Evolutionary conservation across 2,797 vertebrate genomes (phyloP).

Genomic region (Sebastes glaucus): DNA sequence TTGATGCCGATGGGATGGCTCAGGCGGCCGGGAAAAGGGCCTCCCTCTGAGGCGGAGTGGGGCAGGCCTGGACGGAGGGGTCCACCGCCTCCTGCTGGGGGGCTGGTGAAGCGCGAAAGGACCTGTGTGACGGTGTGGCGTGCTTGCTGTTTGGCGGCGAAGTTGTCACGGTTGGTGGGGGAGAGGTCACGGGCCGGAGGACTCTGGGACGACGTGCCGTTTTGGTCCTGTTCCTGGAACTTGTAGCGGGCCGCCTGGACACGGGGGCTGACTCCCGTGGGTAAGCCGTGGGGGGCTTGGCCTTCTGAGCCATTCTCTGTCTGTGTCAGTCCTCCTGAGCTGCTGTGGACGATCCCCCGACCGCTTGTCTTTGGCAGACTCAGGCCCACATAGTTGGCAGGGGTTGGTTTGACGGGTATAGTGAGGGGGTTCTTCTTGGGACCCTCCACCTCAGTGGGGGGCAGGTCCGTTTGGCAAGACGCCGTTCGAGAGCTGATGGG

Average conservation of each 20-base stretch:
- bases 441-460: conserved; percentile 82
- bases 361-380: conserved; percentile 84
- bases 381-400: conserved; percentile 83
- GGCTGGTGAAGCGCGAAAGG: conserved; percentile 95
- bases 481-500: conserved; percentile 80
- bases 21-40: conserved; percentile 86
- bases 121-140: conserved; percentile 97
- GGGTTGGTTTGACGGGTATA: conserved; percentile 87
- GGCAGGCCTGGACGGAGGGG: conserved; percentile 82
- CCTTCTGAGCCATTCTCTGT: conserved; percentile 90
- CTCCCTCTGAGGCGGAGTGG: conserved; percentile 87
- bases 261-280: conserved; percentile 90
- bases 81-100: conserved; percentile 79
- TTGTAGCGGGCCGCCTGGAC: conserved; percentile 95
- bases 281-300: conserved; percentile 79
- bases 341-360: conserved; percentile 76
- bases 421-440: conserved; percentile 87
- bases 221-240: conserved; percentile 99
- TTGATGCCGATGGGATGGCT: conserved; percentile 88
- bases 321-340: conserved; percentile 68
- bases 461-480: conserved; percentile 90
- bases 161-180: conserved; percentile 93
- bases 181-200: conserved; percentile 93
- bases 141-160: conserved; percentile 94
- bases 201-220: conserved; percentile 93